Base-by-base conservation (phyloP, 2,888 invertebrate species). In the Rhabditophanes sp. region DNA sequence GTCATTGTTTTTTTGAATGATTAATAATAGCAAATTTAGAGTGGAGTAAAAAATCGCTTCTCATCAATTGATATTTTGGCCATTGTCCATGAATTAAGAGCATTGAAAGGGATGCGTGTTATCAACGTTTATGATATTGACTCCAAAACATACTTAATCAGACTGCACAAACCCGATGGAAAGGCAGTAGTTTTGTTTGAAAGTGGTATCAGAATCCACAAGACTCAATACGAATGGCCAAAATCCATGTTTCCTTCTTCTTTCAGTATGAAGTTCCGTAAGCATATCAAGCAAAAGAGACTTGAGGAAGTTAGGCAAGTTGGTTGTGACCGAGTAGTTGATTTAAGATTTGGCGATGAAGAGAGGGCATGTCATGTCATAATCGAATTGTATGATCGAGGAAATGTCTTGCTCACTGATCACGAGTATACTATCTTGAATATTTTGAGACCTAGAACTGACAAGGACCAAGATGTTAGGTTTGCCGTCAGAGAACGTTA, bases 111-210 rank as follows among this genome's bases (percentile, higher is more conserved):
- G 23, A 78, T 85, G 77, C 74, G 93, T 56, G 84, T 96, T 3
- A 80, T 82, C 66, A 90, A 96, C 71, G 78, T 96, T 22, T 99
- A 99, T 68, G 93, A 96, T 66, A 79, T 96, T 50, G 90, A 96
- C 69, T 80, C 79, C 67, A 85, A 82, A 66, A 87, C 88, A 0
- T 99, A 93, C 67, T 74, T 96, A 25, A 80, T 96, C 47, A 77
- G 68, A 47, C 52, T 73, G n/a, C 65, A 66, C 33, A 70, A 66
- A 42, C 78, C 78, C 0, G 85, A 87, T 63, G 77, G 80, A 56
- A 96, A 96, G 70, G 74, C 74, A 32, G 76, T 88, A 7, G 69
- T 96, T 19, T 68, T 99, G 5, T 68, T 96, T 20, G 96, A 99
- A 70, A 93, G 90, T 0, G 96, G 88, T 0, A 80, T 77, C 50